Evolutionary conservation across 2,797 vertebrate species (phyloP).

Genomic region (Microchirus variegatus): DNA sequence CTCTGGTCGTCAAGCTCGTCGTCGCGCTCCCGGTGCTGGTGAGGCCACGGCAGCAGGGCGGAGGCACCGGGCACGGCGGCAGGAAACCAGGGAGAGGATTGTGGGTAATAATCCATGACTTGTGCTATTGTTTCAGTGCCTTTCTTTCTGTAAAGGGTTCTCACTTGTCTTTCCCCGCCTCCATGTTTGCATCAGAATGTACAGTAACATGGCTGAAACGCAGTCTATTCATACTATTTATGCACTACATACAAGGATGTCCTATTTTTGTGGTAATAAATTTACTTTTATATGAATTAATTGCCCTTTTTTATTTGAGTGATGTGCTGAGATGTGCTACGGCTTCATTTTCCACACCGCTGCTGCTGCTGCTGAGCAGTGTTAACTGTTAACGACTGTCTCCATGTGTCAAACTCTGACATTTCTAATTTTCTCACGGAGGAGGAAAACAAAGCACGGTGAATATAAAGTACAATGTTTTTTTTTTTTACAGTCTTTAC

Average conservation of each 20-base stretch:
- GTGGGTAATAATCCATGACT: conserved; percentile 44
- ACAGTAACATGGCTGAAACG: conserved; percentile 22
- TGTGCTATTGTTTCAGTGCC: conserved; percentile 74
- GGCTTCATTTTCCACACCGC: not conserved
- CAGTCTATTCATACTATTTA: conserved; percentile 63
- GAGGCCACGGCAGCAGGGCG: conserved; percentile 62
- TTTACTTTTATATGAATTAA: conserved; percentile 75
- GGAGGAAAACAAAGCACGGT: conserved; percentile 8
- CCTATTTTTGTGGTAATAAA: conserved; percentile 82
- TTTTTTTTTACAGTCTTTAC: conserved; percentile 42
- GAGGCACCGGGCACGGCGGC: conserved; percentile 52
- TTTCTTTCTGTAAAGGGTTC: conserved; percentile 71
- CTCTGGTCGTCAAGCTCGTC: conserved; percentile 19
- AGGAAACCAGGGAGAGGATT: conserved; percentile 61
- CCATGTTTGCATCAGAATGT: conserved; percentile 66
- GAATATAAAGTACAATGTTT: not conserved
- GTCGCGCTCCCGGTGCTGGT: conserved; percentile 72
- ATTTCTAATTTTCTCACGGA: conserved; percentile 24
- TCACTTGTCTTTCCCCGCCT: conserved; percentile 21
- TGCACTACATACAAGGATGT: conserved; percentile 78
- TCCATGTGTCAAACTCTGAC: conserved; percentile 6
- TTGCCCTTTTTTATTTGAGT: conserved; percentile 38
- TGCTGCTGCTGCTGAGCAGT: not conserved
- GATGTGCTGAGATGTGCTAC: conserved; percentile 5
- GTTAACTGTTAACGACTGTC: conserved; percentile 13